These are phyloP conservation scores for Achroia grisella DNA, from an alignment of 1,140 invertebrate species.

Conservation along the genomic window DNA sequence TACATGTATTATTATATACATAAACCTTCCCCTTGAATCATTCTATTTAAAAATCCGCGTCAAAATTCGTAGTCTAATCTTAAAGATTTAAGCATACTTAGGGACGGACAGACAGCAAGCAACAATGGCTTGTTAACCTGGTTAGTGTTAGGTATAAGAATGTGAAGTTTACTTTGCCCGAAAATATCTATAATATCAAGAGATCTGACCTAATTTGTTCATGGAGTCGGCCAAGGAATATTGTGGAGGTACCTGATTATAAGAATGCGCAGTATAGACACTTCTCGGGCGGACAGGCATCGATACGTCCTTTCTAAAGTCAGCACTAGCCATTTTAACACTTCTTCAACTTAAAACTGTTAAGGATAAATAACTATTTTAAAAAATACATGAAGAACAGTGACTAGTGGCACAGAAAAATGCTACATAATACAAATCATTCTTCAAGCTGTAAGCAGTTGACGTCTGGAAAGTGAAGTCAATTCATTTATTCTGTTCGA, in stretches of 20 bases:
- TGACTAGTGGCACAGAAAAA: slow-evolving; percentile 46
- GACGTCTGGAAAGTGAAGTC: slow-evolving; percentile 22
- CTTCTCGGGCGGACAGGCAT: slow-evolving; percentile 64
- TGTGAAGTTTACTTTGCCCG: no score
- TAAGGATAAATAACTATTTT: slow-evolving; percentile 43
- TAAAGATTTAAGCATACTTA: no score
- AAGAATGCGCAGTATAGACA: slow-evolving; percentile 68
- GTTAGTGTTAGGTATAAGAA: no score
- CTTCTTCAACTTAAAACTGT: slow-evolving; percentile 47
- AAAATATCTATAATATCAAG: no score
- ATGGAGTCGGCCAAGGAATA: no score
- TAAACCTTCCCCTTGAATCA: no score
- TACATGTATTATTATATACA: no score
- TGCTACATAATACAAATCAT: slow-evolving; percentile 63
- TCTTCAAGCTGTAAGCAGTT: slow-evolving; percentile 40
- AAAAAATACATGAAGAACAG: slow-evolving; percentile 57
- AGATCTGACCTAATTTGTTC: no score
- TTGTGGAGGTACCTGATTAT: slow-evolving; percentile 47
- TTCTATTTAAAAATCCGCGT: no score
- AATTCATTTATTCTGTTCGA: slow-evolving; percentile 33
- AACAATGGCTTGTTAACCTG: no score
- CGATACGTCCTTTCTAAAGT: slow-evolving; percentile 59
- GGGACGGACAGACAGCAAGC: no score
- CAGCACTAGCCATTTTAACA: slow-evolving; percentile 62
- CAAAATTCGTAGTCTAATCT: no score